Evolutionary conservation across 2,888 invertebrate genomes (phyloP), one percentile per base, ranked within the genome.

Genomic region (Ischnura elegans): DNA sequence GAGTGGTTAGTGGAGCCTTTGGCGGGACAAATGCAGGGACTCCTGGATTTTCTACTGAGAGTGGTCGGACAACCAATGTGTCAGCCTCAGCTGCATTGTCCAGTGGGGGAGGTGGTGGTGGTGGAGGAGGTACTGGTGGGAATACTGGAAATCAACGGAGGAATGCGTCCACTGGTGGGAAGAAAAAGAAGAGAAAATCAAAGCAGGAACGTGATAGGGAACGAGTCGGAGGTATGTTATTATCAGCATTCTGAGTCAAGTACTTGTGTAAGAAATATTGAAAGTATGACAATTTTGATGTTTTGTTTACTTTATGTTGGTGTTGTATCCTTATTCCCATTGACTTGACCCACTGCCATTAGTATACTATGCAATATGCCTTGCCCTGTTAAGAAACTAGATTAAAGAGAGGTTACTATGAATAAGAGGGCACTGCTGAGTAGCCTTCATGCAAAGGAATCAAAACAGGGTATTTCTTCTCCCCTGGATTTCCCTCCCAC

Each of bases 111-210:
- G 45, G 95, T 94, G 93, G 96, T 96, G 94, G 95, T 95, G 94
- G 95, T 95, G 94, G 95, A 96, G 66, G 96, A 95, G 96, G 96
- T 96, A 95, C 96, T 96, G 95, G 96, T 95, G 94, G 94, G 95
- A 90, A 45, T 42, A 90, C 55, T 43, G 90, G 61, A 3, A 61
- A 25, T 42, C 90, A 90, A 43, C 42, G 90, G 43, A 90, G 90
- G 61, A 90, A 90, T 61, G 90, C 90, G 3, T 90, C 90, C 25
- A 61, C 90, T n/a, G 90, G 90, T 25, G 97, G 97, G 93, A 98
- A 98, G 96, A 97, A 97, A 95, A 98, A 98, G 96, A 98, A 98
- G 96, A 97, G 97, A 93, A 97, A 98, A 95, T 97, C 97, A 94
- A 97, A 97, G 0, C 96, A 96, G 25, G 96, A 95, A 93, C 95